Conservation (phyloP, 2,888 invertebrate species). For the Leptinotarsa haldemani region DNA sequence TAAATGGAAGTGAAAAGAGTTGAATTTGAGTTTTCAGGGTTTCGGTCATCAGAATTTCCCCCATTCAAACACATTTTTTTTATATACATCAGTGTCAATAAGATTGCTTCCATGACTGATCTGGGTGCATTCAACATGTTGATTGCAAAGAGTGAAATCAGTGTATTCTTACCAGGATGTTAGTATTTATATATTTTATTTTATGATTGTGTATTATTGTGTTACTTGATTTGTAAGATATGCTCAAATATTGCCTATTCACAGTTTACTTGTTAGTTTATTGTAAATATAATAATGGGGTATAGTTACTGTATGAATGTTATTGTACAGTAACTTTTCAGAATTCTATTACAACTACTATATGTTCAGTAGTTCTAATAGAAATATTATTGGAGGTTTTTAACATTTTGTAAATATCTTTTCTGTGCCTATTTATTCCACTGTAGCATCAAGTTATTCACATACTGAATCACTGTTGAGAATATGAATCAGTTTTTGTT, state of each 20-base stretch:
- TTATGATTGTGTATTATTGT: conserved; percentile 35
- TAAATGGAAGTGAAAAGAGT: no score
- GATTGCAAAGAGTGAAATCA: conserved; percentile 1
- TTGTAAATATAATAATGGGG: conserved; percentile 46
- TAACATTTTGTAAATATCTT: conserved; percentile 35
- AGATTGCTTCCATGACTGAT: conserved; percentile 4
- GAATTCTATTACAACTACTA: conserved; percentile 53
- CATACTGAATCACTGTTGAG: conserved; percentile 10
- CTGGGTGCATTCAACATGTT: conserved; percentile 3
- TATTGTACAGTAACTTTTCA: conserved; percentile 58
- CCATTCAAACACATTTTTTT: background rate
- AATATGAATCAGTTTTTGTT: background rate
- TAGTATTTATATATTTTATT: conserved; percentile 21
- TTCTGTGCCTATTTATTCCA: conserved; percentile 36
- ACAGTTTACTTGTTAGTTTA: conserved; percentile 31
- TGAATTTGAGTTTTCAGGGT: no score
- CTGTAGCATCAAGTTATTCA: conserved; percentile 15
- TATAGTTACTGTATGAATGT: conserved; percentile 60
- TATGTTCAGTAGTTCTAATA: conserved; percentile 42
- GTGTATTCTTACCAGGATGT: conserved; percentile 10
- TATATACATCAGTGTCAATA: background rate
- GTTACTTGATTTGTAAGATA: conserved; percentile 42
- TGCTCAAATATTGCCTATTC: conserved; percentile 43
- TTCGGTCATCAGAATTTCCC: no score
- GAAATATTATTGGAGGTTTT: conserved; percentile 42